phyloP scores from a whole-genome alignment of 2,888 invertebrate genomes.

The Tetranychus piercei region DNA sequence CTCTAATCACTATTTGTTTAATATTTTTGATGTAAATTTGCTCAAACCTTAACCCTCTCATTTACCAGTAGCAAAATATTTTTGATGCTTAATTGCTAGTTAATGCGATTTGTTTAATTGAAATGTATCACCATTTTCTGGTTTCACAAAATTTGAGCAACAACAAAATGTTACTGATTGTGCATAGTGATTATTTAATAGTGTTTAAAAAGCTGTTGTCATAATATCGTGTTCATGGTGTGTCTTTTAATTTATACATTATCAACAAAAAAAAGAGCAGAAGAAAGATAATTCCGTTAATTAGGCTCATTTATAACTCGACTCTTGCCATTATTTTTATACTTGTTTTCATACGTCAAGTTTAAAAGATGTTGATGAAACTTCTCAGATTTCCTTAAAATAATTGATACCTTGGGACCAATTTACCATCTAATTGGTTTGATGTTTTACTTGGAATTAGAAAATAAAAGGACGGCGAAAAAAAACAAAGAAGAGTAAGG shows the following conservation, averaged over 20 bases:
- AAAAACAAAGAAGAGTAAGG: too few relatives aligned
- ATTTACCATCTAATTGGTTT: neutral
- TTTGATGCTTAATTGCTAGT: too few relatives aligned
- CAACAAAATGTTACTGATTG: too few relatives aligned
- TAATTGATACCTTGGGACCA: neutral
- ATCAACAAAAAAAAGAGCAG: neutral
- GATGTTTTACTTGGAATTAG: neutral
- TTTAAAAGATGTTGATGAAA: neutral
- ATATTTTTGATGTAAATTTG: neutral
- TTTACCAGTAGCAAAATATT: too few relatives aligned
- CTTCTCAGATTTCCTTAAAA: neutral
- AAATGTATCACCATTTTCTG: too few relatives aligned
- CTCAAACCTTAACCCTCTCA: too few relatives aligned
- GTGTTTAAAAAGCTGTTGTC: too few relatives aligned
- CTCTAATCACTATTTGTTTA: neutral
- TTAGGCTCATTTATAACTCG: neutral
- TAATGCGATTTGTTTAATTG: too few relatives aligned
- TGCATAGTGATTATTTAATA: too few relatives aligned
- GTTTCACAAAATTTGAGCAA: too few relatives aligned
- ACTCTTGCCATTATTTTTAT: neutral
- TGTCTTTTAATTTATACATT: too few relatives aligned
- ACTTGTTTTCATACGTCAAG: neutral
- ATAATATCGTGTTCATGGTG: too few relatives aligned
- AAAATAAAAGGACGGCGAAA: neutral
- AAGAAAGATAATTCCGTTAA: neutral